phyloP scores from a whole-genome alignment of 2,113 vertebrate species.

The Xyrauchen texanus region DNA sequence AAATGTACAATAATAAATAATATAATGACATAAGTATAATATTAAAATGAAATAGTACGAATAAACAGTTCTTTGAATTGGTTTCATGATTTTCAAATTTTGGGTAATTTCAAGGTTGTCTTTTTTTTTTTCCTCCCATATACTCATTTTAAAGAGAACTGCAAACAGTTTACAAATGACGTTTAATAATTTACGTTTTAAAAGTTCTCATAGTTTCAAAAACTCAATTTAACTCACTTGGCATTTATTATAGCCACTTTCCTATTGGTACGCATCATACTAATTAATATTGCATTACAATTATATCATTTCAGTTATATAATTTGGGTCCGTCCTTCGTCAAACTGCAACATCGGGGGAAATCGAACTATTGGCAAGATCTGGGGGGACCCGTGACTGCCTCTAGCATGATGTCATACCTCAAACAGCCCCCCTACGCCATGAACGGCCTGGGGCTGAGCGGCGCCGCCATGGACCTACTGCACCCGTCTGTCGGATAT shows the following conservation, averaged over 20 bases:
- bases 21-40: too few species aligned
- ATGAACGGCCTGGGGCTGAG: conserved; percentile 97
- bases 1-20: too few species aligned
- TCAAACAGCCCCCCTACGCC: conserved; percentile 98
- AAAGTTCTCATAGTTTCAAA: too few species aligned
- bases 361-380: conserved; percentile 76
- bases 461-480: conserved; percentile 93
- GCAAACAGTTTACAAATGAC: too few species aligned
- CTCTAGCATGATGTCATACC: conserved; percentile 99
- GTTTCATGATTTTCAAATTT: too few species aligned
- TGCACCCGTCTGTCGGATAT: conserved; percentile 97
- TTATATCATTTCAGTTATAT: conserved; percentile 47
- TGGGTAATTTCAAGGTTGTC: too few species aligned
- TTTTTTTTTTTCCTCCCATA: too few species aligned
- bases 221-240: background rate
- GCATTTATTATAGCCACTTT: background rate
- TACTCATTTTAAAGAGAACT: too few species aligned
- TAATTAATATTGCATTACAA: background rate
- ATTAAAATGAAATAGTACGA: too few species aligned
- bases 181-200: too few species aligned
- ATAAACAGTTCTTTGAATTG: too few species aligned
- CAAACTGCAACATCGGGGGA: conserved; percentile 78
- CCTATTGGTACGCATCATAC: too few species aligned
- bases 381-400: conserved; percentile 81
- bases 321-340: conserved; percentile 62